Base-by-base conservation (phyloP, 1,140 invertebrate genomes). In the Nebria ingens region DNA sequence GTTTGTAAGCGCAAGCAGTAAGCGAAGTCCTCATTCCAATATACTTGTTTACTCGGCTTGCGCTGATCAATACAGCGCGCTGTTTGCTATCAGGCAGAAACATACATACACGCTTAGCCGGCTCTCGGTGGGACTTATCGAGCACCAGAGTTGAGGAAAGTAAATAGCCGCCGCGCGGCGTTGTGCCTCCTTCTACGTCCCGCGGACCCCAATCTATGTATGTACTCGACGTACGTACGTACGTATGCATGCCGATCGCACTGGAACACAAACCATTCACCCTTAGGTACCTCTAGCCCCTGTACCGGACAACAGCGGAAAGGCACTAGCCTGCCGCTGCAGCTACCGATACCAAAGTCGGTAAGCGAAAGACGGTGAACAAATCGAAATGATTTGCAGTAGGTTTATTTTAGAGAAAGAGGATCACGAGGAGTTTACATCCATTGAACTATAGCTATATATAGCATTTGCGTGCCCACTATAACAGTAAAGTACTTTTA, bases 1-100 rank as follows among this genome's bases (percentile, higher is more conserved):
- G 11, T 4, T 51, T 15, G 58, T 55, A 58, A 61, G 51, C 55
- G 53, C 57, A 57, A 56, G 19, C 6, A 22, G 50, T 51, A 22
- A 22, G 50, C 19, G 21, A 20, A 22, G 50, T 3, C 54, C 55
- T 42, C 56, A 61, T 58, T 21, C 51, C 58, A 54, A 59, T 50
- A 60, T 54, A 57, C 58, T 60, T 62, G 61, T 62, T 63, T 63
- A 60, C 61, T 56, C 59, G 59, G 25, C 61, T 51, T 62, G 53
- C 45, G 42, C 60, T 63, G 61, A 63, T 63, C 62, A 63, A 63
- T 63, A 63, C 58, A 23, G 53, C 57, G 6, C 55, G 45, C 56
- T 61, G 59, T 63, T 61, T 61, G 61, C 59, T 58, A 63, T 61
- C 58, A 51, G 52, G 42, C 52, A 51, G 55, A 54, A 56, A 56